phyloP scores from a whole-genome alignment of 2,113 vertebrate species.

The Miniopterus natalensis region DNA sequence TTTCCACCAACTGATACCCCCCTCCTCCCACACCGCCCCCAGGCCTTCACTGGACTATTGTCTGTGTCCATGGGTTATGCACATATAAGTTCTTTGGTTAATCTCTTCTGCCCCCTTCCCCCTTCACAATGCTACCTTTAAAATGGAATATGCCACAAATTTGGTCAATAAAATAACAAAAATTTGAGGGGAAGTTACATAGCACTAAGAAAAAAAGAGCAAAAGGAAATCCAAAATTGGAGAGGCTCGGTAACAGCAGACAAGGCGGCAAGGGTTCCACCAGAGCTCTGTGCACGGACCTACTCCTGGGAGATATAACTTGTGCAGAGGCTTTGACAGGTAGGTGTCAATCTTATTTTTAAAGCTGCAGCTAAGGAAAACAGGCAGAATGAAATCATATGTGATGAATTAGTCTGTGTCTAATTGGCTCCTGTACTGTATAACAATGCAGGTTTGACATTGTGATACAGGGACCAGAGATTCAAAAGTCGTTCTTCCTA shows the following conservation, averaged over 20 bases:
- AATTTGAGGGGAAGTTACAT: not conserved
- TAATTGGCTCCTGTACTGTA: not conserved
- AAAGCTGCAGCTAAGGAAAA: not conserved
- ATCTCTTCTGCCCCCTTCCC: too few species aligned
- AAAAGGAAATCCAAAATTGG: not conserved
- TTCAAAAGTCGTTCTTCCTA: not conserved
- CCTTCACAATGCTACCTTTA: not conserved
- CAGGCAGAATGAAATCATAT: not conserved
- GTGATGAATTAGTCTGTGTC: not conserved
- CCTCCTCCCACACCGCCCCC: too few species aligned
- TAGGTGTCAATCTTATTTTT: not conserved
- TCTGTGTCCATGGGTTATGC: too few species aligned
- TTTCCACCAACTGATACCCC: too few species aligned
- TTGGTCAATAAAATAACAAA: not conserved
- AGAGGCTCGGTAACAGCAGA: not conserved
- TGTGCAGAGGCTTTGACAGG: not conserved
- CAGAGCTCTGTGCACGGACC: not conserved
- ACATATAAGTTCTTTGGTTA: too few species aligned
- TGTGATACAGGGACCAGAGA: not conserved
- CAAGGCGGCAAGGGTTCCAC: not conserved
- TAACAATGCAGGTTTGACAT: not conserved
- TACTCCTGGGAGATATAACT: not conserved
- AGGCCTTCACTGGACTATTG: too few species aligned
- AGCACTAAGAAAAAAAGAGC: not conserved
- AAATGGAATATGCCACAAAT: not conserved